A percentile compares a stretch with the other conserved stretches of the same genome.
Evolutionary conservation across 2,113 vertebrate genomes (phyloP).

Genomic region (Tetraodon nigroviridis): DNA sequence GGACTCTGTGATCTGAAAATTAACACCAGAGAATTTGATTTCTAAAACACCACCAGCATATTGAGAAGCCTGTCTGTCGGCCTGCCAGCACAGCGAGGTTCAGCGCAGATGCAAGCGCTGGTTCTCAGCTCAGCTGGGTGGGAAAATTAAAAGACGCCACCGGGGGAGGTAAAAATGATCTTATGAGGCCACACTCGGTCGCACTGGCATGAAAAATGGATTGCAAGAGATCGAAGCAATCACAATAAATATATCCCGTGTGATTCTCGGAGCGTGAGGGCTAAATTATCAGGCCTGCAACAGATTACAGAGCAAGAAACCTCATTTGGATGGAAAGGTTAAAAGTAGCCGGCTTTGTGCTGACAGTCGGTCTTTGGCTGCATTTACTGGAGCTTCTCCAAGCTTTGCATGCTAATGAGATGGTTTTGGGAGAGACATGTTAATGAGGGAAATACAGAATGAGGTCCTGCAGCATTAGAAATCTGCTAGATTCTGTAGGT

Average conservation of each 20-base stretch:
- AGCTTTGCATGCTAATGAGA: slow-evolving; percentile 36
- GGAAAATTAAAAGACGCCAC: slow-evolving; percentile 21
- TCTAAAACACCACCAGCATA: slow-evolving; percentile 14
- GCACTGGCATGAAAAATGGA: slow-evolving; percentile 42
- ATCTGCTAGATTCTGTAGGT: not conserved
- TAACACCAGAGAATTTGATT: slow-evolving; percentile 35
- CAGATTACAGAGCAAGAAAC: slow-evolving; percentile 29
- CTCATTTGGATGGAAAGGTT: slow-evolving; percentile 46
- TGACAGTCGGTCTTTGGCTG: slow-evolving; percentile 27
- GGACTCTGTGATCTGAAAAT: slow-evolving; percentile 30
- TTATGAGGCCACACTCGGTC: slow-evolving; percentile 50
- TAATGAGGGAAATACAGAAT: slow-evolving; percentile 32
- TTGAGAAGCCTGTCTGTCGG: not conserved
- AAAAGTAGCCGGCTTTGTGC: slow-evolving; percentile 36
- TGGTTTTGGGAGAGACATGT: slow-evolving; percentile 18
- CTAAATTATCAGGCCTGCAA: slow-evolving; percentile 30
- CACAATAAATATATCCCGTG: slow-evolving; percentile 54
- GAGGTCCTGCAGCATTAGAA: slow-evolving; percentile 7
- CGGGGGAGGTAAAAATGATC: slow-evolving; percentile 31
- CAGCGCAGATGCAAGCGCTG: slow-evolving; percentile 9
- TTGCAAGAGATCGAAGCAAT: slow-evolving; percentile 40
- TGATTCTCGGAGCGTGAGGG: slow-evolving; percentile 42
- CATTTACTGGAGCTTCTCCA: slow-evolving; percentile 31
- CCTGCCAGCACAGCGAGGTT: slow-evolving; percentile 15
- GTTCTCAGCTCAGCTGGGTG: slow-evolving; percentile 29